Evolutionary conservation across 2,888 invertebrate species (phyloP), one percentile per base, ranked within the genome.

Genomic region (Sphinx pinastri): DNA sequence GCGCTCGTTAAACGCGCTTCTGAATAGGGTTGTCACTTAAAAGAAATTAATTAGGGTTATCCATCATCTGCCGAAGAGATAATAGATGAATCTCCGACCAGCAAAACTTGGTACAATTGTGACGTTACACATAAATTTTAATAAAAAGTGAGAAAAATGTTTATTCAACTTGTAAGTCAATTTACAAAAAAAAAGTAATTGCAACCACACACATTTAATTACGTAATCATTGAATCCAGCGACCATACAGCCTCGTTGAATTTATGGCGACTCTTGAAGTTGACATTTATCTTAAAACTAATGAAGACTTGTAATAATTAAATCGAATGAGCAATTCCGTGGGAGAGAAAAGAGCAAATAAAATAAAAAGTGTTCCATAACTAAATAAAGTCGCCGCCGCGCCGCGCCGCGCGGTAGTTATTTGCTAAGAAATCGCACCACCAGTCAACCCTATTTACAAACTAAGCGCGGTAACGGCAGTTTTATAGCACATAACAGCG

Each of bases 1-100:
- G 63, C 63, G 63, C 63, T 63, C 63, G 63, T 63, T 60, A 63
- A 63, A 49, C 63, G 63, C 63, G 63, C 47, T 63, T 63, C 13
- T 63, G 63, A 63, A 19, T 47, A 63, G 63, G 63, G 63, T 19
- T 63, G 63, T 63, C 63, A 63, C 16, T 19, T 49, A 63, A 19
- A 63, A 63, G 47, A 63, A 63, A 63, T 63, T 63, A 63, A 63
- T 63, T 63, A 49, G 12, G 16, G 49, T 49, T 6, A 63, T 63
- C 63, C 63, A 49, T 63, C 63, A 63, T 63, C 49, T 13, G 16
- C n/a, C 49, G 12, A 11, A 60, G 63, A 19, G 49, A 60, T 60
- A 60, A 63, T 19, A 19, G 55, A 49, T 63, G 63, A 19, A 11
- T 19, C 12, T 8, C 49, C 16, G 13, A 13, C 19, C 49, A 47